Conservation (phyloP, 2,888 invertebrate species). For the Cetonia aurata region DNA sequence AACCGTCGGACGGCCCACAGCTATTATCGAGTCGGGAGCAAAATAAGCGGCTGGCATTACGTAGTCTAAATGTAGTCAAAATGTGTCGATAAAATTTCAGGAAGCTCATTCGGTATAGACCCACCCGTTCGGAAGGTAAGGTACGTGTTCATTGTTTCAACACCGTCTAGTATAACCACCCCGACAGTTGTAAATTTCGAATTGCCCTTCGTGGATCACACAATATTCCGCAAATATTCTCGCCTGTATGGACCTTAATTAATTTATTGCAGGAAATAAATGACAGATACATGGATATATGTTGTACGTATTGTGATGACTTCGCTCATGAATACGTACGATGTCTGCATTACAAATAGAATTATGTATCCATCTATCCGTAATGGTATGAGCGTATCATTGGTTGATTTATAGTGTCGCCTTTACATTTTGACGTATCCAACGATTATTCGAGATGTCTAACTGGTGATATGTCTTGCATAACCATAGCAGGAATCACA, state of each 20-base stretch:
- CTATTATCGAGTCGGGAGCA: constrained; percentile 7
- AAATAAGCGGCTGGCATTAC: constrained; percentile 26
- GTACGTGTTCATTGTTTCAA: constrained; percentile 16
- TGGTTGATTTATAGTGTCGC: constrained; percentile 26
- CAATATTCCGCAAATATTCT: constrained; percentile 22
- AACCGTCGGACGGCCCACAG: constrained; percentile 10
- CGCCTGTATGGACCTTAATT: constrained; percentile 6
- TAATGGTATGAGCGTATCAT: background rate
- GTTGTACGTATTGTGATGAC: no score
- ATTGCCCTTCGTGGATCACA: background rate
- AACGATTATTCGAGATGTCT: constrained; percentile 19
- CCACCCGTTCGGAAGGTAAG: constrained; percentile 16
- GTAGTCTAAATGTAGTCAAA: constrained; percentile 33
- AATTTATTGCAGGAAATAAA: constrained; percentile 35
- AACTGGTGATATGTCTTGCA: background rate
- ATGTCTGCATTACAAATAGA: constrained; percentile 37
- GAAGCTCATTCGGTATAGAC: constrained; percentile 6
- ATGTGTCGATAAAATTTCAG: constrained; percentile 42
- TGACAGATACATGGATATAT: constrained; percentile 5
- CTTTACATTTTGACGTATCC: constrained; percentile 16
- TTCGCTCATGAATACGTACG: constrained; percentile 23
- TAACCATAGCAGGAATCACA: background rate
- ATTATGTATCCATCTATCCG: constrained; percentile 11
- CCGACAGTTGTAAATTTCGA: constrained; percentile 9
- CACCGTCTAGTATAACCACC: constrained; percentile 9